A percentile compares a stretch with the other conserved stretches of the same genome.
Conservation (phyloP, 2,113 vertebrate species). For the Anolis sagrei region DNA sequence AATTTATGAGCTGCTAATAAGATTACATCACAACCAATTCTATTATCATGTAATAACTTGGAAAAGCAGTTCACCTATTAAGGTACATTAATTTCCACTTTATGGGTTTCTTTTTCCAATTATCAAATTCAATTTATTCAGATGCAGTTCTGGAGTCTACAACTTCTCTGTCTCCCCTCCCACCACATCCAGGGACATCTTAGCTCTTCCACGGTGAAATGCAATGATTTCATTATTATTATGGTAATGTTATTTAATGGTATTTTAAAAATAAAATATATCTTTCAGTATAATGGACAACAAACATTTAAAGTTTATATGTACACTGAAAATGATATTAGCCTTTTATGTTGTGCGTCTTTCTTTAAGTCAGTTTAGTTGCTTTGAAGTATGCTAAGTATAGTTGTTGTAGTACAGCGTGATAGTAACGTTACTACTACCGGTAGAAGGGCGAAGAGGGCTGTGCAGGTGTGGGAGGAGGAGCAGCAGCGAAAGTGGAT, state of each 20-base stretch:
- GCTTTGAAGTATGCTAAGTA: neutral
- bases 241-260: slow-evolving; percentile 56
- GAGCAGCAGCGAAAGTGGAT: too few species aligned
- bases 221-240: slow-evolving; percentile 58
- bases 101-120: slow-evolving; percentile 28
- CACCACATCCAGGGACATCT: slow-evolving; percentile 58
- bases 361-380: neutral
- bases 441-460: too few species aligned
- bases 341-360: neutral
- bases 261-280: slow-evolving; percentile 48
- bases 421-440: too few species aligned
- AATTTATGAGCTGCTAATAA: slow-evolving; percentile 79
- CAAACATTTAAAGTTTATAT: slow-evolving; percentile 55
- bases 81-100: slow-evolving; percentile 74
- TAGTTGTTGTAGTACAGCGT: too few species aligned
- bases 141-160: slow-evolving; percentile 63
- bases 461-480: too few species aligned
- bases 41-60: slow-evolving; percentile 71
- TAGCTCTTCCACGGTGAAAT: slow-evolving; percentile 60
- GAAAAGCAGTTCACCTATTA: slow-evolving; percentile 73
- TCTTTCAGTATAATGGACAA: slow-evolving; percentile 52
- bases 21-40: slow-evolving; percentile 70
- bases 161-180: slow-evolving; percentile 42
- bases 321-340: neutral
- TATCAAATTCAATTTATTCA: slow-evolving; percentile 67